Evolutionary conservation across 2,888 invertebrate species (phyloP).

Genomic region (Drosophila glabriapex): DNA sequence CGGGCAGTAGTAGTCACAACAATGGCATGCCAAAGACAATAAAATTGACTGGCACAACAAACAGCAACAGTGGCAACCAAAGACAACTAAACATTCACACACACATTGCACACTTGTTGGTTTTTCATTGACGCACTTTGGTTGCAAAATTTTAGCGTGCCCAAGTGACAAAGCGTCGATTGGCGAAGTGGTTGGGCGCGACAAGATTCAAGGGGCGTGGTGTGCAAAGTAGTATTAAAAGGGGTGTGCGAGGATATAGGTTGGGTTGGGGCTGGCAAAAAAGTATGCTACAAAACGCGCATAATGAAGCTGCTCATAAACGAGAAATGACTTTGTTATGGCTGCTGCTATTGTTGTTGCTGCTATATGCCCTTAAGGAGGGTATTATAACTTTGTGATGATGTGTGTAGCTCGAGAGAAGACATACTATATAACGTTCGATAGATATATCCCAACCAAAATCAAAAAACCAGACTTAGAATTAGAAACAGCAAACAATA

Average conservation of each 20-base stretch:
- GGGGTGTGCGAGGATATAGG: background rate
- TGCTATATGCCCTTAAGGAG: background rate
- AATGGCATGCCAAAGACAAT: constrained; percentile 64
- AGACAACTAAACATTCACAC: constrained; percentile 47
- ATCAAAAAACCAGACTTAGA: background rate
- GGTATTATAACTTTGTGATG: background rate
- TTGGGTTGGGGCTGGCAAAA: constrained; percentile 20
- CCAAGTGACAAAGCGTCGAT: constrained; percentile 46
- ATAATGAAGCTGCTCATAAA: constrained; percentile 78
- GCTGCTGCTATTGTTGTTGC: constrained; percentile 16
- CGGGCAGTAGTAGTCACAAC: constrained; percentile 47
- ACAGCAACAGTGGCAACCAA: constrained; percentile 42
- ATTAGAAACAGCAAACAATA: background rate
- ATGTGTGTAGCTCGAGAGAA: background rate
- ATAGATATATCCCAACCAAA: background rate
- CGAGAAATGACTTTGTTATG: constrained; percentile 49
- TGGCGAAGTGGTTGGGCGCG: background rate
- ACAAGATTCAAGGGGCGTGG: constrained; percentile 12
- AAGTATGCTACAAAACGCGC: constrained; percentile 72
- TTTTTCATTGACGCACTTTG: constrained; percentile 69
- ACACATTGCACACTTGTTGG: constrained; percentile 61
- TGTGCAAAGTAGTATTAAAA: constrained; percentile 4
- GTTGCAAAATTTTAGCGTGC: constrained; percentile 58
- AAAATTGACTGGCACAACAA: constrained; percentile 64
- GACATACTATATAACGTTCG: rapidly evolving